phyloP scores from a whole-genome alignment of 1,140 invertebrate genomes.

The Ganaspis sp. region DNA sequence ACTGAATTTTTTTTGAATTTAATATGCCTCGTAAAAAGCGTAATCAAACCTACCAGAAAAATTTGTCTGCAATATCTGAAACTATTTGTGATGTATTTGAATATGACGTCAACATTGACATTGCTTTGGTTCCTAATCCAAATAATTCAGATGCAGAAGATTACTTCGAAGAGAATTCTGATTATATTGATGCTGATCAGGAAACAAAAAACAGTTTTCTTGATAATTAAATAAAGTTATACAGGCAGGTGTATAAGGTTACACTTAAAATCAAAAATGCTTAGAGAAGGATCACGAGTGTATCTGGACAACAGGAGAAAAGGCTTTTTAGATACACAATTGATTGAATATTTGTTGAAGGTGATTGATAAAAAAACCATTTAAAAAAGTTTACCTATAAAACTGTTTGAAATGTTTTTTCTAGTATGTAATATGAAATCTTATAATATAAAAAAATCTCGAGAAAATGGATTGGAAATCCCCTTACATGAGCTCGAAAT shows the following conservation, averaged over 20 bases:
- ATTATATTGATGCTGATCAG: too few species aligned
- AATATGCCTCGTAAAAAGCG: too few species aligned
- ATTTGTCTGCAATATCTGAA: too few species aligned
- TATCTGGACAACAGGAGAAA: background rate
- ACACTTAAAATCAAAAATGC: background rate
- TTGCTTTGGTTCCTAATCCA: background rate
- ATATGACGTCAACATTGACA: background rate
- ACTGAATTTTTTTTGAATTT: too few species aligned
- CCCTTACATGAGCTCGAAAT: slow-evolving; percentile 31
- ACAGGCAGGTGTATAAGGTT: too few species aligned
- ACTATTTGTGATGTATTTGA: slow-evolving; percentile 4
- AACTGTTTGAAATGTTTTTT: slow-evolving; percentile 39
- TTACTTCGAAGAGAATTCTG: too few species aligned
- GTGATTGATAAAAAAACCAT: background rate
- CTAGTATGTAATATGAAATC: slow-evolving; percentile 38
- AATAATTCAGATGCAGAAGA: background rate
- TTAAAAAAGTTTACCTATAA: background rate
- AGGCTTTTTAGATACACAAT: background rate
- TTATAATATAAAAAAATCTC: slow-evolving; percentile 28
- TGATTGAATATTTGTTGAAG: slow-evolving; percentile 26
- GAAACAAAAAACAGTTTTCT: too few species aligned
- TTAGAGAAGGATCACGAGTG: background rate
- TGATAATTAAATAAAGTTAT: too few species aligned
- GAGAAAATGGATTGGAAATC: slow-evolving; percentile 34
- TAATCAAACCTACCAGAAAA: too few species aligned